A percentile compares a stretch with the other conserved stretches of the same genome.
phyloP scores from a whole-genome alignment of 2,113 vertebrate genomes.

The Amazona guildingii region DNA sequence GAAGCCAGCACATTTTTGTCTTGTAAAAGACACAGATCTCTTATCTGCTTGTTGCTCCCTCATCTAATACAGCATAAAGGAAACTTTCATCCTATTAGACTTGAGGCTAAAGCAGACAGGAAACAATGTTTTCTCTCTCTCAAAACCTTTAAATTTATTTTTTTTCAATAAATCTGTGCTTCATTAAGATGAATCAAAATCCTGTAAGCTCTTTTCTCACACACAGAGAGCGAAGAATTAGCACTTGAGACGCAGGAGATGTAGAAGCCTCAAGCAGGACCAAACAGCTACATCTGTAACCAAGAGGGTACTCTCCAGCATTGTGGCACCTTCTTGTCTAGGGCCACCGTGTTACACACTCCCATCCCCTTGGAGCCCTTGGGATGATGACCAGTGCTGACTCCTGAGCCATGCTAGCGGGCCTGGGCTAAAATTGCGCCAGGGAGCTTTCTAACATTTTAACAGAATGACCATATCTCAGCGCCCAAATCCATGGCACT shows the following conservation, averaged over 20 bases:
- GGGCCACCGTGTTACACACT: neutral
- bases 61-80: neutral
- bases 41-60: neutral
- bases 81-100: constrained; percentile 9
- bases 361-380: neutral
- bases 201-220: neutral
- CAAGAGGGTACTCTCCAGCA: neutral
- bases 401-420: neutral
- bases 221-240: neutral
- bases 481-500: neutral
- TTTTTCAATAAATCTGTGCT: neutral
- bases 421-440: neutral
- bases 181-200: constrained; percentile 10
- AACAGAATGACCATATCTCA: neutral
- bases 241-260: neutral
- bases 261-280: neutral
- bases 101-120: constrained; percentile 17
- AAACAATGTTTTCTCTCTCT: neutral
- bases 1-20: constrained; percentile 1
- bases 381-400: neutral
- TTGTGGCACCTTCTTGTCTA: neutral
- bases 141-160: neutral
- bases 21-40: neutral
- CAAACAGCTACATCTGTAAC: neutral
- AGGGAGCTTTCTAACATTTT: neutral